These are phyloP conservation scores for Drosophila prosaltans DNA, from an alignment of 1,140 invertebrate species.

Conservation along the genomic window DNA sequence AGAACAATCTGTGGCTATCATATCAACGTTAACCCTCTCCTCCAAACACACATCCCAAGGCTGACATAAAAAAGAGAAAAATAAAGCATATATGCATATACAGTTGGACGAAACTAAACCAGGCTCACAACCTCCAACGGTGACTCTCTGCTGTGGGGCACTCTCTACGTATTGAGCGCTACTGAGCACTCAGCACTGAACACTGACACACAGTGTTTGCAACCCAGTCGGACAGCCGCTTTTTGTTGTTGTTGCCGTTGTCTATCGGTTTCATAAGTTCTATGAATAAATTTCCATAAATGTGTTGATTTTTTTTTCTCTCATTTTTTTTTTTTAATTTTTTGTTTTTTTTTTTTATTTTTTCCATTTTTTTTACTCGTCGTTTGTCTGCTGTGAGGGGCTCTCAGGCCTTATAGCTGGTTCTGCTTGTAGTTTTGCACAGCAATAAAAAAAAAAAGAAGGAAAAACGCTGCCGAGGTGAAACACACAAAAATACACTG, in stretches of 20 bases:
- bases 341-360: conserved; percentile 21
- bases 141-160: conserved; percentile 18
- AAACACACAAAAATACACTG: conserved; percentile 38
- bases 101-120: conserved; percentile 76
- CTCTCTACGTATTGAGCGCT: background rate
- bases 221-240: conserved; percentile 73
- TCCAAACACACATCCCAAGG: conserved; percentile 52
- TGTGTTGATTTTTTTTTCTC: conserved; percentile 71
- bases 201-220: conserved; percentile 49
- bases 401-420: conserved; percentile 50
- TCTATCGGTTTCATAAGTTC: conserved; percentile 81
- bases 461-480: conserved; percentile 39
- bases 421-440: conserved; percentile 44
- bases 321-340: conserved; percentile 41
- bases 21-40: conserved; percentile 11
- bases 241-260: conserved; percentile 68
- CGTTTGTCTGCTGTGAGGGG: conserved; percentile 64
- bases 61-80: conserved; percentile 34
- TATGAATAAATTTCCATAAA: conserved; percentile 83
- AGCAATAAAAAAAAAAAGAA: conserved; percentile 19
- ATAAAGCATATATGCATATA: conserved; percentile 7
- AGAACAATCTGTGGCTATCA: conserved; percentile 10
- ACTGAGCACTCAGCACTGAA: background rate
- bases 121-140: conserved; percentile 73
- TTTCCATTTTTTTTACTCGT: conserved; percentile 45